Evolutionary conservation across 2,797 vertebrate species (phyloP).

Genomic region (Anguilla pacifica): DNA sequence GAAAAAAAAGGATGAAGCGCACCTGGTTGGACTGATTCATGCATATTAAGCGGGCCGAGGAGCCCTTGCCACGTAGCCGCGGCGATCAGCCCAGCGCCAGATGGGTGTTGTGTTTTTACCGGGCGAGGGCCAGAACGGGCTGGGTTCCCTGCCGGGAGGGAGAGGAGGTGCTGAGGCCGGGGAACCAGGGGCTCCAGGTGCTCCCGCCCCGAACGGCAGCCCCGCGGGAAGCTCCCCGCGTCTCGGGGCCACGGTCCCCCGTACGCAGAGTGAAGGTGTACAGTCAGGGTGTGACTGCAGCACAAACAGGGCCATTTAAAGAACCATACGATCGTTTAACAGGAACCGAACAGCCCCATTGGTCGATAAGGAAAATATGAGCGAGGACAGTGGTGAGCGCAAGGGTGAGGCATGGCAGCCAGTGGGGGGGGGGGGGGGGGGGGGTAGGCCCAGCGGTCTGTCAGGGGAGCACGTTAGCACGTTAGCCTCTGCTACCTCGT

Average conservation of each 20-base stretch:
- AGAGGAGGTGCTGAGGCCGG: not conserved
- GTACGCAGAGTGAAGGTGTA: not conserved
- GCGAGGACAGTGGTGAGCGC: slow-evolving; percentile 29
- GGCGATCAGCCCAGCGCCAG: slow-evolving; percentile 23
- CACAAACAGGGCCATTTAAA: not conserved
- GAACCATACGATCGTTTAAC: slow-evolving; percentile 12
- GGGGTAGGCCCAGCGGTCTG: not conserved
- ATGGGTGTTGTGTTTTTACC: slow-evolving; percentile 10
- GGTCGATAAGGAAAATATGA: slow-evolving; percentile 25
- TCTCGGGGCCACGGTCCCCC: not conserved
- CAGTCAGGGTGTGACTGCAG: not conserved
- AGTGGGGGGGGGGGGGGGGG: not conserved
- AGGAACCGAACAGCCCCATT: slow-evolving; percentile 15
- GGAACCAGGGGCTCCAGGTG: not conserved
- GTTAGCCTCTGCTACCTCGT: not conserved
- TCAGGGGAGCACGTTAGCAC: not conserved
- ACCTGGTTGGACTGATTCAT: slow-evolving; percentile 12
- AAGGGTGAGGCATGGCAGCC: slow-evolving; percentile 4
- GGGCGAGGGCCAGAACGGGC: not conserved
- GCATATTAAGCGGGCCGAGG: not conserved
- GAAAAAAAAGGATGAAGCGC: slow-evolving; percentile 20
- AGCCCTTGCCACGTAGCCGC: not conserved
- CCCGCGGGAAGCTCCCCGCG: not conserved
- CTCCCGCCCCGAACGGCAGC: not conserved
- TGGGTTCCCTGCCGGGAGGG: not conserved